Base-by-base conservation (phyloP, 92 coral and sea anemone genomes). In the Epizoanthus illoricatus region DNA sequence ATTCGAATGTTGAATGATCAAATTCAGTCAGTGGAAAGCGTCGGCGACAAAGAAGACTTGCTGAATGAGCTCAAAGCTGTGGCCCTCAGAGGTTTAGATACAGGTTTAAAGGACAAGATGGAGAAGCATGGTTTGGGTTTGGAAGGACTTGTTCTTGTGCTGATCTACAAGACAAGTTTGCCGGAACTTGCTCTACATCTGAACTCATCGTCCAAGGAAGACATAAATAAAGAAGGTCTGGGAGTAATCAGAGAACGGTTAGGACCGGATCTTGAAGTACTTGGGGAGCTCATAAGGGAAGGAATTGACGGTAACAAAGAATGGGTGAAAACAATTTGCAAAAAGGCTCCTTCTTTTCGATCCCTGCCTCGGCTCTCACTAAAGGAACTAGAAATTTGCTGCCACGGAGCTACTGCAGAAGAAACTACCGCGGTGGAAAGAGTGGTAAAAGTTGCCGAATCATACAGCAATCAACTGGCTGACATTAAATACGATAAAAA, bases 251-350 rank as follows among this genome's bases (percentile, higher is more conserved):
- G 80, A 12, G 41, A 59, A 63, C 81, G 86, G 57, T 39, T 89
- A 28, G 86, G 89, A 80, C 92, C 87, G 15, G 74, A 76, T 57
- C 86, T 89, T 5, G 92, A 89, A 85, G 89, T 89, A 7, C 87
- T 85, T 39, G 92, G 92, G 59, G 92, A 80, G 4, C 71, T 89
- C 65, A 57, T 4, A 63, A 23, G 74, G 64, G 45, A 80, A 69
- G 86, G 80, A 20, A 88, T 89, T 8, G 87, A 89, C 57, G 54
- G 54, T 0, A 47, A 65, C 12, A 45, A 85, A 49, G 64, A 18
- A 0, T 89, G 89, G 92, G 92, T 24, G 57, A 23, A 57, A 24
- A 24, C 54, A 0, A 79, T 89, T 60, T 16, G 64, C 59, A 3
- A 75, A 18, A 75, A 5, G 36, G 92, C 89, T 52, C 89, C 92